phyloP scores from a whole-genome alignment of 2,888 invertebrate genomes.

The Glyphotaelius pellucidus region DNA sequence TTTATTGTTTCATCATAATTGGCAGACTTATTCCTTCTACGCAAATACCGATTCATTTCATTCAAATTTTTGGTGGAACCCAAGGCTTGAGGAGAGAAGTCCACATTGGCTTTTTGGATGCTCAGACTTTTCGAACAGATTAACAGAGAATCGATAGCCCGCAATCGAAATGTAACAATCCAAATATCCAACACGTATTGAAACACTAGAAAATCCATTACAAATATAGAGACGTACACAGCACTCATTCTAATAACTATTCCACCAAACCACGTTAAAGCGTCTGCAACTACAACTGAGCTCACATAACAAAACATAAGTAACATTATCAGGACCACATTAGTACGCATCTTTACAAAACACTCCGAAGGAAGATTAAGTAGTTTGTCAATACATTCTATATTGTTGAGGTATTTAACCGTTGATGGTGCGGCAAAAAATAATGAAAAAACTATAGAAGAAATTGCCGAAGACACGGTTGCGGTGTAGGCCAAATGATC shows the following conservation, averaged over 20 bases:
- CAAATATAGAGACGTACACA: background rate
- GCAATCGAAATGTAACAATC: constrained; percentile 8
- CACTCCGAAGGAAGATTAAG: background rate
- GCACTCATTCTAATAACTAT: too few relatives aligned
- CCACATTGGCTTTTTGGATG: background rate
- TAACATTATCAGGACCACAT: background rate
- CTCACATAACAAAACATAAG: too few relatives aligned
- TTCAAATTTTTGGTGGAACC: background rate
- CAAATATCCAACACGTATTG: constrained; percentile 25
- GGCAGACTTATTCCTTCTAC: background rate
- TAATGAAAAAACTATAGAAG: too few relatives aligned
- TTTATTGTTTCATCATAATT: background rate
- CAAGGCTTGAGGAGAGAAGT: background rate
- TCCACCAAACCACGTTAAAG: too few relatives aligned
- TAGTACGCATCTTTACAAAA: background rate
- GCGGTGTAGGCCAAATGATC: too few relatives aligned
- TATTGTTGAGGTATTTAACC: background rate
- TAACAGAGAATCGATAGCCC: background rate
- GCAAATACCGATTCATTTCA: background rate
- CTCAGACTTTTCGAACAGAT: background rate
- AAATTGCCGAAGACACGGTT: too few relatives aligned
- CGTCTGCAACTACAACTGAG: too few relatives aligned
- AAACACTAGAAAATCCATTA: background rate
- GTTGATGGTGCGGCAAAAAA: too few relatives aligned
- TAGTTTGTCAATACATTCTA: constrained; percentile 4